Evolutionary conservation across 1,140 invertebrate genomes (phyloP), one percentile per base, ranked within the genome.

Genomic region (Drosophila gunungcola): DNA sequence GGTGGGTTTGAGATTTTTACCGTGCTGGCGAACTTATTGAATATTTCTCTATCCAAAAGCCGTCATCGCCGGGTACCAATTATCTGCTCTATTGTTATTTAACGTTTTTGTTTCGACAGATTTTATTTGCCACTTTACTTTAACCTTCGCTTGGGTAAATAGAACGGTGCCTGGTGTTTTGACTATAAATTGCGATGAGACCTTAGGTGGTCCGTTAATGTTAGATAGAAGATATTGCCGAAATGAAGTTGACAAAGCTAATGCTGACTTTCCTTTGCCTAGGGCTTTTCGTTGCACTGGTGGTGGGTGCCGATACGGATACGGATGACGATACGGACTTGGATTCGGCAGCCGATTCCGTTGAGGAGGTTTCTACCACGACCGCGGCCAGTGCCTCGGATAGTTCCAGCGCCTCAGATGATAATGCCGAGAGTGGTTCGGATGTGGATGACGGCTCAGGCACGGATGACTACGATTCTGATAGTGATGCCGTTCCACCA

Each of bases 231-330:
- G 48, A 25, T 29, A 16, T 25, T 53, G 38, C 11, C 16, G 43
- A 53, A 32, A 85, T 85, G 82, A 86, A 74, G 74, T 88, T 67
- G 49, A 70, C 63, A 39, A 78, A 53, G 16, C 9, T 82, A 27
- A 51, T 82, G 21, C 21, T 85, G 29, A 55, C 57, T 36, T 63
- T 72, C 16, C 60, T 85, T 12, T 65, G 69, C 51, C 39, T 85
- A 1, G 72, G 72, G 21, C 21, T 75, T 6, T 57, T 48, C n/a
- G 13, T 56, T 1, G 29, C 54, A 43, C 27, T 60, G 13, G 46
- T n/a, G 4, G 46, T 4, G 25, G 29, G 46, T 56, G 64, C 54
- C 42, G 67, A 60, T 25, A 27, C 32, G 5, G 56, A 67, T 21
- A 11, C 27, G 4, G 75, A 46, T 3, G 29, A 2, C 5, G 29